phyloP scores from a whole-genome alignment of 2,797 vertebrate species.

The Neoniphon sammara region DNA sequence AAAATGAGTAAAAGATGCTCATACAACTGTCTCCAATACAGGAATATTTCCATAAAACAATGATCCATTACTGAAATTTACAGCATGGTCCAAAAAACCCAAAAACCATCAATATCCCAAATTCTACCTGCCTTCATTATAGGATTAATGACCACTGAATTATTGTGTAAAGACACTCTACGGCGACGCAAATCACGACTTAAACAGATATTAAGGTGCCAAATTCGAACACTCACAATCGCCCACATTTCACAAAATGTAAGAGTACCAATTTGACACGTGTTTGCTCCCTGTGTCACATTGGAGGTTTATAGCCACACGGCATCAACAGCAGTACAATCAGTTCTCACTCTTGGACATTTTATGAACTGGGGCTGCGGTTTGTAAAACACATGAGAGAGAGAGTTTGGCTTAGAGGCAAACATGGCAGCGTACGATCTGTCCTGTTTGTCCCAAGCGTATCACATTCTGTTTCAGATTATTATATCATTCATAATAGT shows the following conservation, averaged over 20 bases:
- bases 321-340: conserved; percentile 67
- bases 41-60: conserved; percentile 28
- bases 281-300: conserved; percentile 36
- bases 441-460: conserved; percentile 48
- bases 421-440: conserved; percentile 46
- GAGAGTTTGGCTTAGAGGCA: conserved; percentile 47
- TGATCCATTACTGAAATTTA: conserved; percentile 38
- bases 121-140: conserved; percentile 43
- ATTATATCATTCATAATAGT: conserved; percentile 56
- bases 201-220: conserved; percentile 62
- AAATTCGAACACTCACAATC: conserved; percentile 37
- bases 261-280: conserved; percentile 47
- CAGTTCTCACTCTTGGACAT: conserved; percentile 55
- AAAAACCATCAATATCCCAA: conserved; percentile 42
- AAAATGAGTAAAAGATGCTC: conserved; percentile 17
- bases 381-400: conserved; percentile 36
- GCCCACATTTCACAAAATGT: conserved; percentile 61
- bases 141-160: conserved; percentile 35
- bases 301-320: conserved; percentile 54
- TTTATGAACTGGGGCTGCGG: conserved; percentile 50
- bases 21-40: conserved; percentile 20
- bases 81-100: conserved; percentile 49
- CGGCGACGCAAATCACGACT: conserved; percentile 37
- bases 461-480: conserved; percentile 74
- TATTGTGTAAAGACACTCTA: conserved; percentile 35